Percentiles rank a stretch among this genome's conserved stretches.
phyloP scores from a whole-genome alignment of 30 jellyfish, hydroid and myxozoan species.

The Turritopsis rubra region DNA sequence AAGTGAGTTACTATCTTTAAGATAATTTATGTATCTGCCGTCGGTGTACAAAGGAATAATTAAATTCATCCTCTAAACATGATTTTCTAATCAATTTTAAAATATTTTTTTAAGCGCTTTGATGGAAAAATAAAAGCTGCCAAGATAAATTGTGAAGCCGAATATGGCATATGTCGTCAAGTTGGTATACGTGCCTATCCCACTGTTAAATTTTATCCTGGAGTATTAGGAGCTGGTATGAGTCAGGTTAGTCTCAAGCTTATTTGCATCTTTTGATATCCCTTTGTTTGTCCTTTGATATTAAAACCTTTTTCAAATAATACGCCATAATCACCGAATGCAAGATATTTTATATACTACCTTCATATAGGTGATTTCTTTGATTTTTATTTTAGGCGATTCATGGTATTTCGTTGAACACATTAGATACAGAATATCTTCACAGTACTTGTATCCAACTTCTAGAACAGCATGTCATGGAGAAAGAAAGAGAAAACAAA shows the following conservation, averaged over 20 bases:
- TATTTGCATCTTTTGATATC: background rate
- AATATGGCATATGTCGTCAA: conserved; percentile 67
- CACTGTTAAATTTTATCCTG: conserved; percentile 64
- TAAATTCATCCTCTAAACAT: too few relatives aligned
- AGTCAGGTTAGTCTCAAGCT: conserved; percentile 66
- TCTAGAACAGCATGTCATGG: conserved; percentile 4
- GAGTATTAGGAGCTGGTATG: conserved; percentile 70
- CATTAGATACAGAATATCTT: conserved; percentile 7
- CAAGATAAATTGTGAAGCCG: conserved; percentile 78
- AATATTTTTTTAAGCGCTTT: conserved; percentile 52
- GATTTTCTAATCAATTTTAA: too few relatives aligned
- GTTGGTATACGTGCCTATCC: conserved; percentile 90
- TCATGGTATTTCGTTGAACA: background rate
- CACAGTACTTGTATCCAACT: background rate
- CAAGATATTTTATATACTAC: too few relatives aligned
- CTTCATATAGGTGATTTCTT: too few relatives aligned
- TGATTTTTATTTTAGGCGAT: conserved; percentile 9
- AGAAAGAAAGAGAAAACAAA: background rate
- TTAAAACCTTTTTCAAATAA: background rate
- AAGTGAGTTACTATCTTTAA: conserved; percentile 47
- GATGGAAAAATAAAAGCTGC: conserved; percentile 53
- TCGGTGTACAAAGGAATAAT: too few relatives aligned
- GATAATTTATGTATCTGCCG: too few relatives aligned
- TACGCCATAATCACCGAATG: too few relatives aligned
- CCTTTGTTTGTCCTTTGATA: background rate